These are phyloP conservation scores for Caenorhabditis latens DNA, from an alignment of 1,140 invertebrate genomes.

Conservation along the genomic window DNA sequence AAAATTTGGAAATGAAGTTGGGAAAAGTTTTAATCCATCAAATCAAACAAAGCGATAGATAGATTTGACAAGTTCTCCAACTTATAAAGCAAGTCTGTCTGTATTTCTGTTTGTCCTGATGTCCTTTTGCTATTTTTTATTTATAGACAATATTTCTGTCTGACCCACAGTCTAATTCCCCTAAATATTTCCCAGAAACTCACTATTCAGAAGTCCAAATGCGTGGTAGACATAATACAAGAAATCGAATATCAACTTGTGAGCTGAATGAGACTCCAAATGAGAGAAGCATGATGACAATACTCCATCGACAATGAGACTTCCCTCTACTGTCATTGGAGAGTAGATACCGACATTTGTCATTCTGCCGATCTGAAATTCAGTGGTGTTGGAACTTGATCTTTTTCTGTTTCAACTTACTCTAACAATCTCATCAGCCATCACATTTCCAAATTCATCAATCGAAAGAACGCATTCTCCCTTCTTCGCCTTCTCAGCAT, in stretches of 20 bases:
- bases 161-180: background rate
- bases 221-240: conserved; percentile 78
- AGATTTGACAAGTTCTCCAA: too few relatives aligned
- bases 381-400: background rate
- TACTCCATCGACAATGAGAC: conserved; percentile 89
- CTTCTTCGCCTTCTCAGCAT: conserved; percentile 61
- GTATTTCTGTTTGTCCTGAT: too few relatives aligned
- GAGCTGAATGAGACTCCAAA: conserved; percentile 85
- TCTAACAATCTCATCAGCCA: conserved; percentile 63
- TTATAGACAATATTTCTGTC: too few relatives aligned
- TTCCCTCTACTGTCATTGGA: conserved; percentile 89
- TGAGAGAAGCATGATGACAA: conserved; percentile 93
- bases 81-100: too few relatives aligned
- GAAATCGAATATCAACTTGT: conserved; percentile 79
- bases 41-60: too few relatives aligned
- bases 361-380: conserved; percentile 71
- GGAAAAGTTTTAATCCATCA: too few relatives aligned
- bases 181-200: background rate
- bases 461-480: conserved; percentile 66
- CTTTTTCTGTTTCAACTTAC: background rate
- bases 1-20: background rate
- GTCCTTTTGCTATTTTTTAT: too few relatives aligned
- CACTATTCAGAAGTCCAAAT: conserved; percentile 80
- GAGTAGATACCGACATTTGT: conserved; percentile 86
- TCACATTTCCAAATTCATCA: conserved; percentile 44